Conservation (phyloP, 2,797 vertebrate species). For the Apodemus agrarius region DNA sequence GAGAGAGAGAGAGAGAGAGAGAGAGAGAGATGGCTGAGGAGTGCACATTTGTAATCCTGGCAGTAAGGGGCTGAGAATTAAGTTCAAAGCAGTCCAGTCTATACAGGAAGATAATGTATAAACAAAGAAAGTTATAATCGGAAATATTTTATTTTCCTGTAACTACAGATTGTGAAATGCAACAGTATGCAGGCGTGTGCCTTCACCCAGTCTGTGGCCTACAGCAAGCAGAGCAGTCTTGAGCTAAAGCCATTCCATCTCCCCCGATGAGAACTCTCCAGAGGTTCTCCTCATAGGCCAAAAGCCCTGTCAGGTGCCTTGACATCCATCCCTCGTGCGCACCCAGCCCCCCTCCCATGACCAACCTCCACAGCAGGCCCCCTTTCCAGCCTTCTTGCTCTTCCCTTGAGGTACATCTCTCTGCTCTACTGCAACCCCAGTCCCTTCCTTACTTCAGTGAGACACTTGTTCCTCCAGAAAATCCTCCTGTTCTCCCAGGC, state of each 20-base stretch:
- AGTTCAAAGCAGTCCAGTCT: background rate
- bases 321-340: accelerated
- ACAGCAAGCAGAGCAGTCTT: background rate
- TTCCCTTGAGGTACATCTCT: background rate
- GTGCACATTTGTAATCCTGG: background rate
- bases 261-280: background rate
- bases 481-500: background rate
- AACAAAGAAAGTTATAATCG: background rate
- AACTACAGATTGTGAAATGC: background rate
- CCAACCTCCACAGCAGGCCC: accelerated
- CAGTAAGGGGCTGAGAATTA: background rate
- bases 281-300: background rate
- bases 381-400: background rate
- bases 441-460: background rate
- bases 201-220: background rate
- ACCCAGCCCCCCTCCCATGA: background rate
- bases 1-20: too few relatives aligned
- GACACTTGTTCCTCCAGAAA: slow-evolving; percentile 23
- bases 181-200: background rate
- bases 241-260: background rate
- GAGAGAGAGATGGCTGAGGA: background rate
- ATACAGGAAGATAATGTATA: background rate
- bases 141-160: background rate
- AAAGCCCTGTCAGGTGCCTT: background rate
- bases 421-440: background rate